Evolutionary conservation across 2,797 vertebrate genomes (phyloP).

Genomic region (Falco novaeseelandiae): DNA sequence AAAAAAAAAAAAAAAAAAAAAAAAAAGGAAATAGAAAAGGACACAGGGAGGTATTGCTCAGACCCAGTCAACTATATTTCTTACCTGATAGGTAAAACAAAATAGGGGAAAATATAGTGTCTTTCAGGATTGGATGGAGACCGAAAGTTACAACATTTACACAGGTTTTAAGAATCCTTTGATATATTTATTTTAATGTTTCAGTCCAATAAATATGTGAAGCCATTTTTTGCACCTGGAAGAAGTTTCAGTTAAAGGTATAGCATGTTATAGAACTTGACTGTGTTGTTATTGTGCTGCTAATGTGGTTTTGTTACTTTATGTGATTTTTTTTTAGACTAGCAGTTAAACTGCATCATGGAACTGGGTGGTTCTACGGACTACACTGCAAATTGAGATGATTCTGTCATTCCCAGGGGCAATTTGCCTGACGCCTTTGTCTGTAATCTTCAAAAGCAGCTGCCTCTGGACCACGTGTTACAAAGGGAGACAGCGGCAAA

Average conservation of each 20-base stretch:
- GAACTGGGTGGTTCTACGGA: background rate
- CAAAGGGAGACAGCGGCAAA: background rate
- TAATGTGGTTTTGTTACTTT: background rate
- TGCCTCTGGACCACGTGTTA: background rate
- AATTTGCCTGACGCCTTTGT: background rate
- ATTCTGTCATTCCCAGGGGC: background rate
- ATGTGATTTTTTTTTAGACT: background rate
- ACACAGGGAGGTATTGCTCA: background rate
- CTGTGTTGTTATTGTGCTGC: background rate
- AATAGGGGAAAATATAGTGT: background rate
- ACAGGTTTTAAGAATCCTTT: background rate
- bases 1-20: too few relatives aligned
- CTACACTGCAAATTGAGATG: background rate
- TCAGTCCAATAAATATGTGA: background rate
- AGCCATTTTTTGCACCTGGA: background rate
- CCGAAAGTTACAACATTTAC: background rate
- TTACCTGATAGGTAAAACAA: background rate
- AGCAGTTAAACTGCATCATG: background rate
- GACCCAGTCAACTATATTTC: background rate
- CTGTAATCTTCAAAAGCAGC: background rate
- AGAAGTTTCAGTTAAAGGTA: background rate
- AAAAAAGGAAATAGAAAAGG: too few relatives aligned
- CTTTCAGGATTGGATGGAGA: background rate
- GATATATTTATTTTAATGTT: background rate
- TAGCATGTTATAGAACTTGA: background rate